Percentiles rank a stretch among this genome's conserved stretches.
Evolutionary conservation across 2,888 invertebrate species (phyloP).

Genomic region (Archips xylosteana): DNA sequence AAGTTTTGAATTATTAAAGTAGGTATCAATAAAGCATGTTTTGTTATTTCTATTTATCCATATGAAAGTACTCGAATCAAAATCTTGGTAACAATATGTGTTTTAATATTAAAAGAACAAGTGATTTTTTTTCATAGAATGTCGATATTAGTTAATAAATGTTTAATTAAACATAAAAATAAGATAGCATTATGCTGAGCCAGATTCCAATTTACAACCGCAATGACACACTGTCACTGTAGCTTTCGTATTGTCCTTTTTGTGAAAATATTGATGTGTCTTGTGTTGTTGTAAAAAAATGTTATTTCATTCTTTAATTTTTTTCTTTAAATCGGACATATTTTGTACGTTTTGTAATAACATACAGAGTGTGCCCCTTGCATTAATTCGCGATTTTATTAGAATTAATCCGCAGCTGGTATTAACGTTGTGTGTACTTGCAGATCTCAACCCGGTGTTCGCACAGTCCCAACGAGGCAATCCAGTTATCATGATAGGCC

Average conservation of each 20-base stretch:
- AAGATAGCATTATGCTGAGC: no score
- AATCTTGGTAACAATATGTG: no score
- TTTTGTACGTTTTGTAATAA: not conserved
- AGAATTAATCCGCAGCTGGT: conserved; percentile 15
- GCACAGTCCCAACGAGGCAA: conserved; percentile 80
- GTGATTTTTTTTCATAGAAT: no score
- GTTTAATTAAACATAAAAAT: no score
- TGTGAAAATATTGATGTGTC: no score
- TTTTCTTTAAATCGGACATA: not conserved
- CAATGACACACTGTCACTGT: no score
- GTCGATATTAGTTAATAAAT: no score
- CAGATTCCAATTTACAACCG: no score
- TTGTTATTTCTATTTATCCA: conserved; percentile 4
- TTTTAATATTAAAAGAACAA: no score
- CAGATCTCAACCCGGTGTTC: conserved; percentile 80
- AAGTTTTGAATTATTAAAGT: conserved; percentile 22
- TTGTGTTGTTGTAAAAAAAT: no score
- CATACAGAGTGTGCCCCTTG: not conserved
- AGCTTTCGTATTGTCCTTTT: no score
- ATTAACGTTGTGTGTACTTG: conserved; percentile 57
- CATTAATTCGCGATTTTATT: not conserved
- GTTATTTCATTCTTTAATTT: not conserved
- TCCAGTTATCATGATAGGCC: conserved; percentile 81
- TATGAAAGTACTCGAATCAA: not conserved
- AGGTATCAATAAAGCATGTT: not conserved